phyloP scores from a whole-genome alignment of 2,797 vertebrate species.

The Phataginus tricuspis region DNA sequence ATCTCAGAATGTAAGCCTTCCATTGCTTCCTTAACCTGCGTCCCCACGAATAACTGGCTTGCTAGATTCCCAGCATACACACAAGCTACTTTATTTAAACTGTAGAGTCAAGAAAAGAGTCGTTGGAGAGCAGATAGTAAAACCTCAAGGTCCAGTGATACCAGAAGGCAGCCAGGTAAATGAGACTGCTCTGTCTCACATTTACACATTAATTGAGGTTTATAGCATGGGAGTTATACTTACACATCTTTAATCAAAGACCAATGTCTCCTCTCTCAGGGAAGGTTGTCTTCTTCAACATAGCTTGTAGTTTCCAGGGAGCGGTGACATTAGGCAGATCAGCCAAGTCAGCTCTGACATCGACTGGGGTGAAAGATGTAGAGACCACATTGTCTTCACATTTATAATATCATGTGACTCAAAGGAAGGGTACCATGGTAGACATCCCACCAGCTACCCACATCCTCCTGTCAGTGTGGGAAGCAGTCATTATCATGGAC shows the following conservation, averaged over 20 bases:
- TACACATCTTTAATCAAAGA: not conserved
- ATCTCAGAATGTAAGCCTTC: not conserved
- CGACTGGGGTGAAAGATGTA: not conserved
- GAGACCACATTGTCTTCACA: not conserved
- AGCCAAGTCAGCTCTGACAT: not conserved
- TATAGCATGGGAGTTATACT: not conserved
- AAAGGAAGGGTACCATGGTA: not conserved
- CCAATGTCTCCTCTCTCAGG: not conserved
- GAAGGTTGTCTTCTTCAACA: not conserved
- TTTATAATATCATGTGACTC: not conserved
- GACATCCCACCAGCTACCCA: not conserved
- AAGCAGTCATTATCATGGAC: not conserved
- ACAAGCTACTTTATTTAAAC: not conserved
- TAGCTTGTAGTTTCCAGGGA: not conserved
- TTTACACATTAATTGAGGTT: not conserved
- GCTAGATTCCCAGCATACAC: not conserved
- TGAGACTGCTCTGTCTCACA: not conserved
- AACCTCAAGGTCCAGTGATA: not conserved
- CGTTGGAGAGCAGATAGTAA: not conserved
- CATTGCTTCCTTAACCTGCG: not conserved
- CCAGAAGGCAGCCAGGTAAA: not conserved
- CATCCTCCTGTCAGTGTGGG: not conserved
- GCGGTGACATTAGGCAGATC: not conserved
- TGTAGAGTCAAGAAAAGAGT: not conserved
- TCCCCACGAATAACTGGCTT: not conserved